Base-by-base conservation (phyloP, 2,888 invertebrate genomes). In the Pollenia labialis region DNA sequence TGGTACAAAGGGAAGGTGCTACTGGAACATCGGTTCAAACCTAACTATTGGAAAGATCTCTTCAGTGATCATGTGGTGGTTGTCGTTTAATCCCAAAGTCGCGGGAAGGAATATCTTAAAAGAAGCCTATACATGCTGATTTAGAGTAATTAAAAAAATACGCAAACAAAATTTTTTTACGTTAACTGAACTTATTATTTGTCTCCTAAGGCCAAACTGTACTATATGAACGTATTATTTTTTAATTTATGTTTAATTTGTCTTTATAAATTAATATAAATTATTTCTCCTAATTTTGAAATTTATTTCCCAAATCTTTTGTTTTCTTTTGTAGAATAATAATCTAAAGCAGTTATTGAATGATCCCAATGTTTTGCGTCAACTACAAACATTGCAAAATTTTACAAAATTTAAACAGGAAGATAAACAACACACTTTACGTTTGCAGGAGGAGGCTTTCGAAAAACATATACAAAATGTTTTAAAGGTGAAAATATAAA, bases 321-420 rank as follows among this genome's bases (percentile, higher is more conserved):
- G 58, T 40, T 62, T 64, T 79, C 7, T 52, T 66, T 92, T 91
- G 3, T 89, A 93, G 93, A 92, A 93, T 85, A 93, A 93, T 85
- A 93, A 93, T 84, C 88, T 93, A n/a, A 91, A 93, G 56, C 93
- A 93, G 88, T 87, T 93, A 77, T 90, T 98, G 76, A 96, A 96
- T 74, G 97, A 98, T 94, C 97, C 97, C 0, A 97, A 98, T 94
- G 96, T 99, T 60, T 94, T 99, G 92, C 95, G 98, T 79, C 98
- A 98, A 90, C 94, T 99, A 69, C 98, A 98, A 92, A 97, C 96
- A 18, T 93, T 97, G 87, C 96, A 97, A 90, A 93, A 93, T 87
- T 91, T 93, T 76, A 92, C 92, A 69, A 93, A 93, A 84, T 92
- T 93, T 83, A 94, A 94, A 88, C 95, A 95, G 89, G 95, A 95